Evolutionary conservation across 2,113 vertebrate species (phyloP).

Genomic region (Phalacrocorax carbo): DNA sequence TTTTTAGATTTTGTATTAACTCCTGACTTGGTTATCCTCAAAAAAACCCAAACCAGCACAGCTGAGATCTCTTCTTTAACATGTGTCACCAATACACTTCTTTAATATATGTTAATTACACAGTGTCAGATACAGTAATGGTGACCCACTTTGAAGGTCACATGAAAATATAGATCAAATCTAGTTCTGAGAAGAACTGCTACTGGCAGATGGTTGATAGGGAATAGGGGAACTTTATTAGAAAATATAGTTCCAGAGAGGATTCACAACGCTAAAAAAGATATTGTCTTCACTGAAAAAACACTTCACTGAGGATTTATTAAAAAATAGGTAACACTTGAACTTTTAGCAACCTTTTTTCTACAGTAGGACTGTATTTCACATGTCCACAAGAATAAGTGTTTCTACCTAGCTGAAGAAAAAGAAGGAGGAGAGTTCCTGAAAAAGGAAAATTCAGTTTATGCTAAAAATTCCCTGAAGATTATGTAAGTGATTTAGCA

Average conservation of each 20-base stretch:
- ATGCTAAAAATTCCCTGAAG: neutral
- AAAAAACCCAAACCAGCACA: neutral
- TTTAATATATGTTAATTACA: neutral
- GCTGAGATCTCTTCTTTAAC: neutral
- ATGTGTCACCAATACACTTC: neutral
- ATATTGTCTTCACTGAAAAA: neutral
- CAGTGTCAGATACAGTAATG: neutral
- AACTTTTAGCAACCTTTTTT: neutral
- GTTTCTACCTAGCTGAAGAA: neutral
- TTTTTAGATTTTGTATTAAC: neutral
- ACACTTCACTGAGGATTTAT: neutral
- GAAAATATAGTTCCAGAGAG: neutral
- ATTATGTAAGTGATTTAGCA: neutral
- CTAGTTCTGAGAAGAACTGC: neutral
- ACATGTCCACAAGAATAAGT: neutral
- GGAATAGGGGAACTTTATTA: neutral
- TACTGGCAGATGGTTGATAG: neutral
- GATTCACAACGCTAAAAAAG: neutral
- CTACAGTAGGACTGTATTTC: neutral
- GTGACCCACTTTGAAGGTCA: neutral
- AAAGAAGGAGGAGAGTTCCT: neutral
- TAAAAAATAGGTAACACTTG: neutral
- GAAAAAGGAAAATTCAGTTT: neutral
- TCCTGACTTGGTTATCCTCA: neutral
- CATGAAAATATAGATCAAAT: neutral